Base-by-base conservation (phyloP, 2,888 invertebrate species). In the Stenchaetothrips biformis region DNA sequence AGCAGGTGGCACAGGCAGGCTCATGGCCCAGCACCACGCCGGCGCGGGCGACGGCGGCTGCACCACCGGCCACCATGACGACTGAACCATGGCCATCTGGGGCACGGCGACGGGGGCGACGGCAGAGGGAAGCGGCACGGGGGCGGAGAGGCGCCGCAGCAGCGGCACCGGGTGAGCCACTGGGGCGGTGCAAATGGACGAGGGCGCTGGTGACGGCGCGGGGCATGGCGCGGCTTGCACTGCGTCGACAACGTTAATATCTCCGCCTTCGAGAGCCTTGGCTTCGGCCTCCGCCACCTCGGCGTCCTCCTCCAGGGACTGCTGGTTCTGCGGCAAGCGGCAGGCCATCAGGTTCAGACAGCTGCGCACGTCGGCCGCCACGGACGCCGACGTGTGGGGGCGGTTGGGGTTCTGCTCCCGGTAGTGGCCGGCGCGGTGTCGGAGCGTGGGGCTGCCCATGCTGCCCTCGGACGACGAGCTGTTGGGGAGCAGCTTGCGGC, bases 61-160 rank as follows among this genome's bases (percentile, higher is more conserved):
- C 86, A 87, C 84, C 86, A 89, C 84, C 87, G 89, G 85, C 89
- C 86, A 85, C 85, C 85, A 85, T 21, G 84, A 83, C 27, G 84
- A 83, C 87, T 93, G 93, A 83, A 93, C 90, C 83, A 92, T 91
- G 80, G 93, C 92, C 86, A 91, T 89, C 85, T 90, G 89, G 78
- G 89, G 88, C 82, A 88, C 88, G 86, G 89, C 89, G 83, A 88
- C 88, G 85, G 90, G 90, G 79, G 89, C 87, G 62, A 88, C 87
- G 83, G 89, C 88, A 79, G 87, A 90, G 84, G 87, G 89, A 84
- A 78, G 89, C 82, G 88, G 84, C 80, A 88, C 86, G 21, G 67
- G 67, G 9, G 67, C 67, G 21, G 67, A 74, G 2, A 74, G 67
- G 9, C 67, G 67, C 0, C 67, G 67, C 8, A 89, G 86, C 1